Base-by-base conservation (phyloP, 2,113 vertebrate genomes). In the Pygoscelis adeliae region DNA sequence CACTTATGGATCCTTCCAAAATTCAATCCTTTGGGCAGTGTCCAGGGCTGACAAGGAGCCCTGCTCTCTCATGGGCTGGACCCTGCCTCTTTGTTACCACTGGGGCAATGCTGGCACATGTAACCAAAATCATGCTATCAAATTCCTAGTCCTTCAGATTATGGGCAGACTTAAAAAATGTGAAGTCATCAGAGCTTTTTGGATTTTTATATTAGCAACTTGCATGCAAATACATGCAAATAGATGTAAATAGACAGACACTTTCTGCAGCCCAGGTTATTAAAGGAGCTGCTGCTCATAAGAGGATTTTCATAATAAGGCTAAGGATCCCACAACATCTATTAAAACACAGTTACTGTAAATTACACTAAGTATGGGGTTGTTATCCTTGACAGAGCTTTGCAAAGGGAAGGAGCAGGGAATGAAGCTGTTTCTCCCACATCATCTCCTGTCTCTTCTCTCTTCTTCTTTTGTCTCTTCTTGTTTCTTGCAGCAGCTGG, bases 181-280 rank as follows among this genome's bases (percentile, higher is more conserved):
- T 61, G 63, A 87, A 72, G 83, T 73, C 22, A 3, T 88, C 87
- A 67, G 89, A 97, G 90, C 62, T 78, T 38, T 89, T 73, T 49
- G 36, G 63, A 36, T 62, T 58, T 92, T 72, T 47, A 46, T 91
- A 61, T 95, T 94, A 93, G 90, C 80, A 69, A 76, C 77, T 85
- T 44, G 74, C 81, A 94, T 91, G 89, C 90, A 97, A 97, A 96
- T 96, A 15, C 89, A 96, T 95, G 93, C 92, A 97, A 95, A 97
- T 78, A 20, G 11, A 82, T 96, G 96, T 77, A 92, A 96, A 97
- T 79, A 87, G 91, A 11, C 74, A 93, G 83, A 19, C 69, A n/a
- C 56, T 92, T 90, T 47, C 80, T 87, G 88, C 87, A 77, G 81
- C 92, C 62, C 47, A 34, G 81, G 91, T 83, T 95, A 91, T 78